Conservation (phyloP, 2,888 invertebrate species). For the Serripes groenlandicus region DNA sequence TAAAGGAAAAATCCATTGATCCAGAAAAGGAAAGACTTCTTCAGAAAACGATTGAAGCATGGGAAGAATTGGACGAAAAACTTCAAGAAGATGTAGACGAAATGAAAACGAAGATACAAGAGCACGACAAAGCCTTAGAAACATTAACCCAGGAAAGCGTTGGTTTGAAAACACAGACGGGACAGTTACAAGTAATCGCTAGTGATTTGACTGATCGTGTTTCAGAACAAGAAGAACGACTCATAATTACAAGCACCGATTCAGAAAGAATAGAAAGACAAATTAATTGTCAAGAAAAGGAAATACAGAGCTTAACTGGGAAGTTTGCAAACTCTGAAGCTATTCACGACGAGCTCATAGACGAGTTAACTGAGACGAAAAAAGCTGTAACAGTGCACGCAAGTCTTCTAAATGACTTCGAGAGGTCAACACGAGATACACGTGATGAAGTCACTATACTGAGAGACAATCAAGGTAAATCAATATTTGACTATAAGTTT, state of each 20-base stretch:
- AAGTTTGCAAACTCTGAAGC: not conserved
- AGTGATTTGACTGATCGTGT: not conserved
- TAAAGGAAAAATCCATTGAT: conserved; percentile 25
- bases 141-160: not conserved
- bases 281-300: not conserved
- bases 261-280: not conserved
- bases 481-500: too few relatives aligned
- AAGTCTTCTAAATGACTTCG: not conserved
- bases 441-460: not conserved
- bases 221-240: not conserved
- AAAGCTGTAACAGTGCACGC: too few relatives aligned
- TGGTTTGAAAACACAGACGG: not conserved
- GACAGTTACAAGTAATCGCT: not conserved
- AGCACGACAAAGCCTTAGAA: not conserved
- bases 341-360: not conserved
- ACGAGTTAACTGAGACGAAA: not conserved
- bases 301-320: not conserved
- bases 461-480: not conserved
- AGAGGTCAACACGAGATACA: not conserved
- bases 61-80: conserved; percentile 24
- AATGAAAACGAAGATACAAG: not conserved
- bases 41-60: not conserved
- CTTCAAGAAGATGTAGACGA: conserved; percentile 8
- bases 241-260: not conserved
- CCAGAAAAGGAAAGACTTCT: conserved; percentile 28